Conservation (phyloP, 2,888 invertebrate genomes). For the Sycophila texana region DNA sequence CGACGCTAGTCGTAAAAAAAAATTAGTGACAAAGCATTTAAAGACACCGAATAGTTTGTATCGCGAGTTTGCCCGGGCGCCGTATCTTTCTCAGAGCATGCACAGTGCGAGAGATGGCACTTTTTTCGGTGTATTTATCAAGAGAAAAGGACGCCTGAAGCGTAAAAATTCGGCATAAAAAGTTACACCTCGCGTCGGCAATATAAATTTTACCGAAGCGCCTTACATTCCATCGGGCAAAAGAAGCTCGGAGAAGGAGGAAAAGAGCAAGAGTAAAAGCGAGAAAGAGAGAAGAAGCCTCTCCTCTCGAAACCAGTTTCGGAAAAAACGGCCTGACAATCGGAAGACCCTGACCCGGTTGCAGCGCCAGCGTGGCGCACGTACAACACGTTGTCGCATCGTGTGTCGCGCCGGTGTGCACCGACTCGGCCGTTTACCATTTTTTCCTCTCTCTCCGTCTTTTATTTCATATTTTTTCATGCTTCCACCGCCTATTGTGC, state of each 20-base stretch:
- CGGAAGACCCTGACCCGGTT: slow-evolving; percentile 43
- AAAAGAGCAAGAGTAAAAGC: slow-evolving; percentile 1
- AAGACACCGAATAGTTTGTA: no score
- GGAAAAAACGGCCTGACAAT: slow-evolving; percentile 39
- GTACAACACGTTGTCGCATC: not conserved
- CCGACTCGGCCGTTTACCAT: not conserved
- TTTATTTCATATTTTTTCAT: not conserved
- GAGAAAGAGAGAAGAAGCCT: not conserved
- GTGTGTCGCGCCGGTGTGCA: not conserved
- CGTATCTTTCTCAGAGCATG: no score
- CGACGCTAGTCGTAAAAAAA: no score
- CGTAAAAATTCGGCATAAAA: slow-evolving; percentile 17
- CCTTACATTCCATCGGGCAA: slow-evolving; percentile 15
- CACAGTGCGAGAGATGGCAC: no score
- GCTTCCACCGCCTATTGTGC: not conserved
- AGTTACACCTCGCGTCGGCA: slow-evolving; percentile 6
- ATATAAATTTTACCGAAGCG: not conserved
- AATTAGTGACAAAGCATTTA: no score
- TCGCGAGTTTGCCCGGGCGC: no score
- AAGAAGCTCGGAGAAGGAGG: not conserved
- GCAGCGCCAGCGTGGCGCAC: not conserved
- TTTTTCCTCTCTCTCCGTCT: not conserved
- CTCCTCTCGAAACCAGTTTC: slow-evolving; percentile 37
- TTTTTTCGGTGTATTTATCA: no score
- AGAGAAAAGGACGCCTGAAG: not conserved